phyloP scores from a whole-genome alignment of 1,140 invertebrate genomes.

The Lepidurus packardi region DNA sequence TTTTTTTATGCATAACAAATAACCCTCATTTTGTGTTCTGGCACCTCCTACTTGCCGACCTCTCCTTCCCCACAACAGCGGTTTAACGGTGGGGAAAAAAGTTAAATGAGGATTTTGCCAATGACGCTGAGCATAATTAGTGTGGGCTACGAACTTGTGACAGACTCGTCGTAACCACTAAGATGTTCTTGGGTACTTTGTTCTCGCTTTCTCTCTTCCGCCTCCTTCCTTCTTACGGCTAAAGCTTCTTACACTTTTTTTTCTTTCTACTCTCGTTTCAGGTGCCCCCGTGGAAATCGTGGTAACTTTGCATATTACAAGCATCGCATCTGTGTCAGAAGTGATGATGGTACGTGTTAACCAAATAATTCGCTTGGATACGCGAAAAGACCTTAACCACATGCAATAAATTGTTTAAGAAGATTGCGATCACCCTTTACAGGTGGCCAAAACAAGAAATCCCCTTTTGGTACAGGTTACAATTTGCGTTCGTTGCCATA shows the following conservation, averaged over 20 bases:
- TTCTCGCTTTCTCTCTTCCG: neutral
- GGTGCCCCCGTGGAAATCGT: constrained; percentile 91
- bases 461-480: neutral
- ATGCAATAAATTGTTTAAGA: constrained; percentile 29
- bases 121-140: too few species aligned
- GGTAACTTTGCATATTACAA: constrained; percentile 96
- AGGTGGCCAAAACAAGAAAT: neutral
- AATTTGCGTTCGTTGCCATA: too few species aligned
- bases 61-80: too few species aligned
- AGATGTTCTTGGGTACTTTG: neutral
- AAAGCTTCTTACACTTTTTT: constrained; percentile 17
- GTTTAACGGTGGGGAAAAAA: too few species aligned
- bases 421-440: neutral
- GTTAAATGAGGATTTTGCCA: too few species aligned
- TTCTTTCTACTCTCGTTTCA: constrained; percentile 56
- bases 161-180: neutral
- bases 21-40: too few species aligned
- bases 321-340: constrained; percentile 97
- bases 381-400: neutral
- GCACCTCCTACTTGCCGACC: too few species aligned
- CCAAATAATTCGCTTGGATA: constrained; percentile 5
- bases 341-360: constrained; percentile 78
- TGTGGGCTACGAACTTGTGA: too few species aligned
- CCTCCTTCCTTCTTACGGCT: neutral
- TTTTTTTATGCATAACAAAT: too few species aligned